Percentiles rank a stretch among this genome's conserved stretches.
Evolutionary conservation across 2,888 invertebrate genomes (phyloP).

Genomic region (Disparrhopalites patrizii): DNA sequence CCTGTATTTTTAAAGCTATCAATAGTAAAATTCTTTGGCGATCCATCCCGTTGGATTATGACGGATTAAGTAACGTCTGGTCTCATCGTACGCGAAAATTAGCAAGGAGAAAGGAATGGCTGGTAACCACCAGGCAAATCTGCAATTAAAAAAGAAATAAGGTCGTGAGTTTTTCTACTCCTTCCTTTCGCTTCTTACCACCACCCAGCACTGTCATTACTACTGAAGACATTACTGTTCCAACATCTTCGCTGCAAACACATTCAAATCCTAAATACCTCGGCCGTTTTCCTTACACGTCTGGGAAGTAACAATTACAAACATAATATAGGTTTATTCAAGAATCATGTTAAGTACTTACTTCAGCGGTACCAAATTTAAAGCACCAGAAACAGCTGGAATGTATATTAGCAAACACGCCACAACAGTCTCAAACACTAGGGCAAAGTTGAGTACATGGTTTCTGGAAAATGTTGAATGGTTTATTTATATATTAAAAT

Average conservation of each 20-base stretch:
- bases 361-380: constrained; percentile 48
- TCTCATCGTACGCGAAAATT: constrained; percentile 58
- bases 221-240: no score
- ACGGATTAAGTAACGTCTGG: constrained; percentile 55
- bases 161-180: no score
- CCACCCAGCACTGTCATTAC: no score
- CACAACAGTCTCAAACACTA: constrained; percentile 57
- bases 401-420: constrained; percentile 55
- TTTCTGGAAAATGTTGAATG: constrained; percentile 56
- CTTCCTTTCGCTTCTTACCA: no score
- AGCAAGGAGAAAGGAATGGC: constrained; percentile 57
- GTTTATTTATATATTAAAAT: no score
- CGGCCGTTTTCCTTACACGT: no score
- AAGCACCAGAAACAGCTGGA: constrained; percentile 54
- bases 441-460: constrained; percentile 61
- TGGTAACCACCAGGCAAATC: constrained; percentile 58
- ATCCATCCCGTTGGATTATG: constrained; percentile 55
- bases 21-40: constrained; percentile 47
- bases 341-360: constrained; percentile 27
- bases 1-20: no score
- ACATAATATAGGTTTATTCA: no score
- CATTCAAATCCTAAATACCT: no score
- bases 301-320: no score
- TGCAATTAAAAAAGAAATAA: constrained; percentile 42
- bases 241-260: no score